Percentiles rank a stretch among this genome's conserved stretches.
Evolutionary conservation across 2,888 invertebrate species (phyloP).

Genomic region (Anticlea derivata): DNA sequence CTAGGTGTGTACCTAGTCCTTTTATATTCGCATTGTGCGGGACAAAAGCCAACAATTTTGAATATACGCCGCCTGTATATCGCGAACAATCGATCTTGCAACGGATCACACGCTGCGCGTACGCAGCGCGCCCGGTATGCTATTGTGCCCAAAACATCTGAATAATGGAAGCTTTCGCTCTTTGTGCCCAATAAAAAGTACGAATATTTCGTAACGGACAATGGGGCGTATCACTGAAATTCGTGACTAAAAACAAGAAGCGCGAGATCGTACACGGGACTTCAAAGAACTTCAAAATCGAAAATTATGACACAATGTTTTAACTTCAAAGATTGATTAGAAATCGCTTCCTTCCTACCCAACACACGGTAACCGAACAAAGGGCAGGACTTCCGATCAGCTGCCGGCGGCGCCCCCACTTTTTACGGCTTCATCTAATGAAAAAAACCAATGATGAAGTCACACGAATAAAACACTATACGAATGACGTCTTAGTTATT

Average conservation of each 20-base stretch:
- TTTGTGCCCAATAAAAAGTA: conserved; percentile 72
- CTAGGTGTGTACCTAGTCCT: conserved; percentile 67
- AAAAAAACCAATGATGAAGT: conserved; percentile 59
- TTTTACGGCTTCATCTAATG: conserved; percentile 76
- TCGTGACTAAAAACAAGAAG: conserved; percentile 43
- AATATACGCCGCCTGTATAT: conserved; percentile 70
- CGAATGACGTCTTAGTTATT: conserved; percentile 29
- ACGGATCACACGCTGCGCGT: conserved; percentile 78
- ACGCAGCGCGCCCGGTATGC: conserved; percentile 62
- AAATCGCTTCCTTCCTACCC: conserved; percentile 65
- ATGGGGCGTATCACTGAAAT: conserved; percentile 60
- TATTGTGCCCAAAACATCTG: conserved; percentile 72
- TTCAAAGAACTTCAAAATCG: conserved; percentile 12
- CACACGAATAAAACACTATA: conserved; percentile 46
- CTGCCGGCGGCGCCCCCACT: conserved; percentile 72
- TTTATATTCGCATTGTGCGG: conserved; percentile 65
- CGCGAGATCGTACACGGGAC: neutral
- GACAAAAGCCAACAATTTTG: conserved; percentile 71
- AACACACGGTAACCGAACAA: conserved; percentile 72
- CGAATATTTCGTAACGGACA: conserved; percentile 71
- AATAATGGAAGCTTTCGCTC: conserved; percentile 75
- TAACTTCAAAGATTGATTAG: conserved; percentile 39
- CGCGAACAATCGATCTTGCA: conserved; percentile 72
- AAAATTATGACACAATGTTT: conserved; percentile 23
- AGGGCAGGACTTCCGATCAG: conserved; percentile 83